Evolutionary conservation across 2,113 vertebrate species (phyloP).

Genomic region (Riparia riparia): DNA sequence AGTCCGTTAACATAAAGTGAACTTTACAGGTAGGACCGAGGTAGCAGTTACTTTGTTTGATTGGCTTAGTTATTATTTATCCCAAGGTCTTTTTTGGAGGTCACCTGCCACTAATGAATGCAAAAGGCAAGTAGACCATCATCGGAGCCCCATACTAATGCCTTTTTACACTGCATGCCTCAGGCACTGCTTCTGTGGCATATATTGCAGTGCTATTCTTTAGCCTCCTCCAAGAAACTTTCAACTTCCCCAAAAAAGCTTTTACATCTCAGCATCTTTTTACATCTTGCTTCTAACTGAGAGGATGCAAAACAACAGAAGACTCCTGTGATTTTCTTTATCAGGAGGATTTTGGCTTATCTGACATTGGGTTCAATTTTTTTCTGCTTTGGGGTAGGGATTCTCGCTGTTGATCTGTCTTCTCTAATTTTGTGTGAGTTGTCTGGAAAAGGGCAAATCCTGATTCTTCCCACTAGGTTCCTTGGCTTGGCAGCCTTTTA

Average conservation of each 20-base stretch:
- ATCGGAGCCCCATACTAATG: not conserved
- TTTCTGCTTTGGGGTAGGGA: not conserved
- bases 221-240: not conserved
- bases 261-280: not conserved
- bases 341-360: not conserved
- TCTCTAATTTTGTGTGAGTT: not conserved
- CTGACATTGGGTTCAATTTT: not conserved
- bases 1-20: not conserved
- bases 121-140: not conserved
- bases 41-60: not conserved
- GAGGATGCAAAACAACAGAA: not conserved
- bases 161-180: not conserved
- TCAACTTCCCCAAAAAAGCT: not conserved
- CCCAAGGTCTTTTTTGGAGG: not conserved
- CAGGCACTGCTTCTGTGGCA: not conserved
- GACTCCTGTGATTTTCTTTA: not conserved
- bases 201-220: not conserved
- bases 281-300: not conserved
- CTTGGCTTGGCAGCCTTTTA: not conserved
- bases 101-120: not conserved
- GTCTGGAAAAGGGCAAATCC: not conserved
- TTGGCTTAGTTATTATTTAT: not conserved
- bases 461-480: not conserved
- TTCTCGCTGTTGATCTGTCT: not conserved
- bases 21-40: not conserved